Percentiles rank a stretch among this genome's conserved stretches.
phyloP scores from a whole-genome alignment of 2,797 vertebrate genomes.

The Leptodactylus fallax region DNA sequence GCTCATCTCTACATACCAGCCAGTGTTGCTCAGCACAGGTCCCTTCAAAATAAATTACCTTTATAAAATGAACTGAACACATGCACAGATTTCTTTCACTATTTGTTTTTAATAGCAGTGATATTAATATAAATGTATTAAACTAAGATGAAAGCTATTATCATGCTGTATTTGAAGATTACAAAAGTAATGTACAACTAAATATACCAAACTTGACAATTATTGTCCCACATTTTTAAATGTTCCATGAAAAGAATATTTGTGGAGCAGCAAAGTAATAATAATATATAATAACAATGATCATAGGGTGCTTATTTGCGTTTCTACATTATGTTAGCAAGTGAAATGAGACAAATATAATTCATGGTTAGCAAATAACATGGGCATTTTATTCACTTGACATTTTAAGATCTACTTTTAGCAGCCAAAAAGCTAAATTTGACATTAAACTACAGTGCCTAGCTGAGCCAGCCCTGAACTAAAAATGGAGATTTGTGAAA shows the following conservation, averaged over 20 bases:
- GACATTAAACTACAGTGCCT: slow-evolving; percentile 58
- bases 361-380: slow-evolving; percentile 58
- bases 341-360: slow-evolving; percentile 55
- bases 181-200: neutral
- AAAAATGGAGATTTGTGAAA: slow-evolving; percentile 64
- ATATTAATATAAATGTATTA: neutral
- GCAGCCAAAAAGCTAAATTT: slow-evolving; percentile 61
- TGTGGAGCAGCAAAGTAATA: slow-evolving; percentile 22
- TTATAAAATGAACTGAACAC: neutral
- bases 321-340: slow-evolving; percentile 26
- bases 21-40: neutral
- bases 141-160: neutral
- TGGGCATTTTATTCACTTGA: slow-evolving; percentile 62
- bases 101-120: slow-evolving; percentile 18
- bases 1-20: neutral
- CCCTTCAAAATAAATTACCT: neutral
- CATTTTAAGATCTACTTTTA: slow-evolving; percentile 64
- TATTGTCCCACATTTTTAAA: slow-evolving; percentile 39
- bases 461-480: slow-evolving; percentile 38
- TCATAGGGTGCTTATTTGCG: slow-evolving; percentile 39
- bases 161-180: neutral
- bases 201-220: slow-evolving; percentile 7
- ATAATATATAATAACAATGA: slow-evolving; percentile 52
- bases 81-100: neutral
- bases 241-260: neutral